Percentiles rank a stretch among this genome's conserved stretches.
phyloP scores from a whole-genome alignment of 2,888 invertebrate species.

The Pherbina coryleti region DNA sequence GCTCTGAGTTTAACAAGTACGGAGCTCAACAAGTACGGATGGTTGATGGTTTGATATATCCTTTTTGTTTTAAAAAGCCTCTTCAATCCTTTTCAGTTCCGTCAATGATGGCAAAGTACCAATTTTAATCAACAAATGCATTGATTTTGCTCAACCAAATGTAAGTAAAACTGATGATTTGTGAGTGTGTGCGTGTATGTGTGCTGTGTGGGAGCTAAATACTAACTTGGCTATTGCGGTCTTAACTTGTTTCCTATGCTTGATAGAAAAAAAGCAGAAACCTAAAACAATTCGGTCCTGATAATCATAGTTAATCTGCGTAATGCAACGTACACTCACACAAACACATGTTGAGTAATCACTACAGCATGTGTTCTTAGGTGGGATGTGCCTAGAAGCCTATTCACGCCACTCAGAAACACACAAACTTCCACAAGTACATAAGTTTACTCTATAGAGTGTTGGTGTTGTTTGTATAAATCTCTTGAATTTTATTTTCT shows the following conservation, averaged over 20 bases:
- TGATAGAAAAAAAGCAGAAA: neutral
- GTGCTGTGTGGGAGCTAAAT: slow-evolving; percentile 40
- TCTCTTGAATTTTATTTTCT: slow-evolving; percentile 2
- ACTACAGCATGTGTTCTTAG: neutral
- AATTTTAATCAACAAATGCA: slow-evolving; percentile 70
- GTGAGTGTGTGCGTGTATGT: slow-evolving; percentile 44
- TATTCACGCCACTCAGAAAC: neutral
- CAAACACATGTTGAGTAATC: too few species aligned
- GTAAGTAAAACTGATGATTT: slow-evolving; percentile 29
- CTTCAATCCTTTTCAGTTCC: slow-evolving; percentile 29
- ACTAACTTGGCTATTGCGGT: neutral
- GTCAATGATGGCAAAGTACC: slow-evolving; percentile 52
- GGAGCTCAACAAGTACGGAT: too few species aligned
- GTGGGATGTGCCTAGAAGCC: neutral
- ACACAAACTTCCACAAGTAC: neutral
- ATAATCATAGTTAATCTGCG: slow-evolving; percentile 33
- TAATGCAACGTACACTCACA: neutral
- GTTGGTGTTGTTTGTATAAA: neutral
- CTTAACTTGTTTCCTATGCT: neutral
- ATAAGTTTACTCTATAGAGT: neutral
- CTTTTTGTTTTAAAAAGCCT: neutral
- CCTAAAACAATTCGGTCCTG: slow-evolving; percentile 27
- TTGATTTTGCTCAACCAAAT: slow-evolving; percentile 62
- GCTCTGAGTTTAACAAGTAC: too few species aligned
- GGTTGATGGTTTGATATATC: too few species aligned